Base-by-base conservation (phyloP, 1,140 invertebrate genomes). In the Drosophila virilis region DNA sequence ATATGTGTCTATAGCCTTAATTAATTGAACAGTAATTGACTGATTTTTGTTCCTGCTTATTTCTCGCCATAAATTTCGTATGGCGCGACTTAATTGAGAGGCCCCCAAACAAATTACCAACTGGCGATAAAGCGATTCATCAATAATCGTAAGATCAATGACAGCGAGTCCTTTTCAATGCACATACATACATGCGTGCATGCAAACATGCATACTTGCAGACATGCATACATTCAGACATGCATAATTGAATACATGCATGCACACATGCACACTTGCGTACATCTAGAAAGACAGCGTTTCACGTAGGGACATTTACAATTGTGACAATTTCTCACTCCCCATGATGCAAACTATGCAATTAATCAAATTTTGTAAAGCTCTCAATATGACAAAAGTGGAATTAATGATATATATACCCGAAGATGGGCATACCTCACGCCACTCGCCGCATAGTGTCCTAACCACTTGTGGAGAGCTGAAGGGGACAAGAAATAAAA, bases 241-340 rank as follows among this genome's bases (percentile, higher is more conserved):
- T 22, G 22, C 22, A 22, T 22, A 22, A 22, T 22, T 22, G 22
- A 22, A 22, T 22, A 22, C 22, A 22, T n/a, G 22, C 22, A 22
- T 1, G 2, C 22, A 3, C 2, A 2, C 22, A 22, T 28, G 22
- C 22, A 28, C 22, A 28, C 22, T 28, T 28, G 4, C 22, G 5
- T 6, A 38, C 28, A 38, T 43, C 40, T 40, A 12, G 38, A 40
- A 5, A 6, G 38, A 12, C 38, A 48, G 32, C n/a, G 32, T 8
- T 32, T 64, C 43, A 54, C 22, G 43, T 42, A 45, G 65, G 17
- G 55, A 42, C 73, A 75, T 66, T 75, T 77, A 77, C 69, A 78
- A 77, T 77, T 76, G 77, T 77, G 77, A 79, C 74, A 79, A 79
- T 79, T 77, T 79, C 77, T 79, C 77, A 79, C 77, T 79, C 69